These are phyloP conservation scores for Caranx melampygus DNA, from an alignment of 2,113 vertebrate genomes.

Conservation along the genomic window DNA sequence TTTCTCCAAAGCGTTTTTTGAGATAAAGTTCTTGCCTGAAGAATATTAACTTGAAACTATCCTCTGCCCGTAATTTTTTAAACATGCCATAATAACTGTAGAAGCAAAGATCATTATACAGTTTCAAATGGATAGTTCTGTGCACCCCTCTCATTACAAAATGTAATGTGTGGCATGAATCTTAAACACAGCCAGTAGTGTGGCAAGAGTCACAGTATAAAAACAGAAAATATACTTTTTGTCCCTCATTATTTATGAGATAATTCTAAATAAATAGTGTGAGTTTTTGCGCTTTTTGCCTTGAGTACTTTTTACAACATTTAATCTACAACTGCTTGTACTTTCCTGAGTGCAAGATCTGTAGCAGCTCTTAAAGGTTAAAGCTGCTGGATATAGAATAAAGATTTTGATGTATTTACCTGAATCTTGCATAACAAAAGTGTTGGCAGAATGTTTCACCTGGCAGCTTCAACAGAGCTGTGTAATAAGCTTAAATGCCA, in stretches of 20 bases:
- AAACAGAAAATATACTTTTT: background rate
- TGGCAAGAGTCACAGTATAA: background rate
- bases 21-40: background rate
- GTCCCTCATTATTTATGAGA: background rate
- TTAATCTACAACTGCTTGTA: background rate
- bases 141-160: background rate
- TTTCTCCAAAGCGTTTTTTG: background rate
- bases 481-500: background rate
- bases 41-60: slow-evolving; percentile 11
- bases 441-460: background rate
- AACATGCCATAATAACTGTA: background rate
- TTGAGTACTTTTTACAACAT: background rate
- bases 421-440: background rate
- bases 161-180: background rate
- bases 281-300: background rate
- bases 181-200: background rate
- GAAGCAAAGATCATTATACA: slow-evolving; percentile 7
- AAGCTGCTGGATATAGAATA: background rate
- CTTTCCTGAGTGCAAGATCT: background rate
- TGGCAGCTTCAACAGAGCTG: background rate
- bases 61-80: slow-evolving; percentile 2
- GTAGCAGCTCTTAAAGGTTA: background rate
- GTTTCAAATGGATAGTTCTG: slow-evolving; percentile 1
- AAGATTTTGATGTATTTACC: background rate
- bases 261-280: background rate